Evolutionary conservation across 1,140 invertebrate species (phyloP).

Genomic region (Lutraria rhynchaena): DNA sequence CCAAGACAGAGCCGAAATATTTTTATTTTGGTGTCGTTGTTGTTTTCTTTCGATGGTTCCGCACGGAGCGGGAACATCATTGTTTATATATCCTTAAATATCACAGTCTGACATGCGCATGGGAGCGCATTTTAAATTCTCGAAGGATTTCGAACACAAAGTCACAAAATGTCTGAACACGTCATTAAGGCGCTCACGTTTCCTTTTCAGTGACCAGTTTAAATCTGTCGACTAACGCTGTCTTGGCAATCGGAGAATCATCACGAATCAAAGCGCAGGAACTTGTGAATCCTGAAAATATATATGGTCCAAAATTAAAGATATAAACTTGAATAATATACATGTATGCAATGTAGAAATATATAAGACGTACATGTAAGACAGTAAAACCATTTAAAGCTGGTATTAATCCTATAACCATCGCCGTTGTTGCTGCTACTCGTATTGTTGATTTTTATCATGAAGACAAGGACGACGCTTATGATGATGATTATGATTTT

Average conservation of each 20-base stretch:
- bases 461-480: background rate
- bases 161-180: too few relatives aligned
- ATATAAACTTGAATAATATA: background rate
- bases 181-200: background rate
- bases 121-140: too few relatives aligned
- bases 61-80: too few relatives aligned
- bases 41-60: too few relatives aligned
- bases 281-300: constrained; percentile 16
- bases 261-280: background rate
- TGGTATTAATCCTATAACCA: background rate
- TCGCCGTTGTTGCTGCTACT: background rate
- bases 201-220: constrained; percentile 2
- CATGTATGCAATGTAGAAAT: background rate
- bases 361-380: background rate
- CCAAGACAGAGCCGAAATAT: too few relatives aligned
- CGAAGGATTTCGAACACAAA: too few relatives aligned
- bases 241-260: background rate
- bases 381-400: background rate
- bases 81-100: too few relatives aligned
- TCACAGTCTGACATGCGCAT: too few relatives aligned
- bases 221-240: background rate
- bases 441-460: background rate
- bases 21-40: too few relatives aligned
- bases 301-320: background rate
- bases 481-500: too few relatives aligned